Evolutionary conservation across 2,797 vertebrate genomes (phyloP), one percentile per base, ranked within the genome.

Genomic region (Silurus aristotelis): DNA sequence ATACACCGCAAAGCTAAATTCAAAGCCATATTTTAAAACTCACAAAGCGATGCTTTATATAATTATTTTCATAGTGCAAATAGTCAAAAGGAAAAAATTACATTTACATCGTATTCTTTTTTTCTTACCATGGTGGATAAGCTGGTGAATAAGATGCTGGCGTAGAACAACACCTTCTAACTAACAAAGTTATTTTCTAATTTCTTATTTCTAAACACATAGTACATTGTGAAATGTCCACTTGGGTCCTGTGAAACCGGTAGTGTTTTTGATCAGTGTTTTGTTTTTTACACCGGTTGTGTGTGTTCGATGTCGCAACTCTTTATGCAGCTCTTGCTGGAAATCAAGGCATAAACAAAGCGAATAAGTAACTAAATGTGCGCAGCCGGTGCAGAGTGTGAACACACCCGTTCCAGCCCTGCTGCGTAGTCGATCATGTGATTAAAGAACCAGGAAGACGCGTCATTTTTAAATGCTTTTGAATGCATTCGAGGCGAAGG

Each of bases 121-220:
- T 38, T 52, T 58, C 84, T 81, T 81, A 85, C 84, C 84, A n/a
- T 6, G 31, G 5, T 64, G 14, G 52, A n/a, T 63, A 38, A 60
- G 48, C 10, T 5, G 19, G 66, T 66, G 17, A 20, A 48, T 64
- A 43, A 64, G 27, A 60, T 31, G 46, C 25, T 43, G 20, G 20
- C 25, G 13, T 31, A 6, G 13, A 63, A 56, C 0, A 52, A 52
- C 31, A 31, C 31, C 31, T 38, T 38, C 38, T 46, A 27, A 84
- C 1, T 31, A 1, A 38, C 20, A 58, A 19, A 20, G 10, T 2
- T 9, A 19, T 10, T 20, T 20, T 46, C 22, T 5, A 25, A 27
- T 48, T 48, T 15, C 1, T 48, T 25, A 46, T 17, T 64, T 48
- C 1, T 55, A 25, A 17, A 46, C 3, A 13, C 15, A 31, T 55